Evolutionary conservation across 2,797 vertebrate genomes (phyloP).

Genomic region (Helarctos malayanus): DNA sequence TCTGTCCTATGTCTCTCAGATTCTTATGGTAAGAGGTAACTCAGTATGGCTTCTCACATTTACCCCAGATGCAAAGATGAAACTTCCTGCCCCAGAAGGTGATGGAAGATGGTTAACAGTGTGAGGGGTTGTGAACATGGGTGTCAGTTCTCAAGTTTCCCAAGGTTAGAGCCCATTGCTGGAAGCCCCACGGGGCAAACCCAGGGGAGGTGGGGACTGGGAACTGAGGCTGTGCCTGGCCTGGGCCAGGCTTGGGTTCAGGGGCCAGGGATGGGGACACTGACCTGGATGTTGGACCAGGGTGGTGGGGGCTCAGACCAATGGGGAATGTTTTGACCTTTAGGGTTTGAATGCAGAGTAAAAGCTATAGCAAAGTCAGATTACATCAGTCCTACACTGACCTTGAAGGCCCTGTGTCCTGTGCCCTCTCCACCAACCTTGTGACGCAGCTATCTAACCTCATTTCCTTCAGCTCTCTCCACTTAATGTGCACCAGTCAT

Average conservation of each 20-base stretch:
- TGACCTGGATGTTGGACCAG: not conserved
- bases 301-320: not conserved
- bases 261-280: not conserved
- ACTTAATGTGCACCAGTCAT: too few species aligned
- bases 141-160: conserved; percentile 50
- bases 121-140: not conserved
- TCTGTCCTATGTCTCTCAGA: not conserved
- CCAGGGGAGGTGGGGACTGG: not conserved
- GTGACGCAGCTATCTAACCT: not conserved
- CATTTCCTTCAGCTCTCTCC: not conserved
- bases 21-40: not conserved
- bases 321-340: not conserved
- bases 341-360: not conserved
- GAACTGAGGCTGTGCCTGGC: not conserved
- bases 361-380: not conserved
- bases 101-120: not conserved
- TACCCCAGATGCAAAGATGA: not conserved
- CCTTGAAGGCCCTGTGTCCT: not conserved
- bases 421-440: not conserved
- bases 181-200: not conserved
- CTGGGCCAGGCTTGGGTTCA: not conserved
- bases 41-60: conserved; percentile 42
- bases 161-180: not conserved
- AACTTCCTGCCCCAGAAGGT: not conserved
- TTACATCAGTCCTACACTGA: not conserved